Evolutionary conservation across 2,797 vertebrate genomes (phyloP), one percentile per base, ranked within the genome.

Genomic region (Parauchenoglanis punctatus): DNA sequence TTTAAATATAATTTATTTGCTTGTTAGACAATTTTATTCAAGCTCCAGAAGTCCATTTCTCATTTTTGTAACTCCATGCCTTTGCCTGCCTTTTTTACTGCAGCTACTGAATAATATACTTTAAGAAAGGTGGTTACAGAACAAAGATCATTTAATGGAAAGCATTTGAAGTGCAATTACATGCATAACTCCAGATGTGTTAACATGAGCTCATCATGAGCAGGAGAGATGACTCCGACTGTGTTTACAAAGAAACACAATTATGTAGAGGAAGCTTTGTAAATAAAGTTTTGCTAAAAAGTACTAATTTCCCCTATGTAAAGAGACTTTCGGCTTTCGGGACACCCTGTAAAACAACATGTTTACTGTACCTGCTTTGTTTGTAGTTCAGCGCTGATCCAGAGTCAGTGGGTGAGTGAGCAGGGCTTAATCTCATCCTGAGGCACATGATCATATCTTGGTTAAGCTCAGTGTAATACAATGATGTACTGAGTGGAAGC

Each of bases 341-440:
- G 46, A 49, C 46, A 49, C 46, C 46, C 46, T 8, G 46, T 49
- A 44, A 20, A 80, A n/a, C 18, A 58, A 78, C 52, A 13, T 80
- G 31, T 31, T 31, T 68, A 68, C 63, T 83, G 46, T 52, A 83
- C 81, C 81, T 83, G 81, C 63, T 83, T 68, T 44, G 63, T 54
- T 20, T 83, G 63, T 52, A 83, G 63, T 31, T 68, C 10, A 3
- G n/a, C 28, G 4, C n/a, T 54, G 81, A 23, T 67, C 81, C 28
- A 10, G n/a, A 68, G 63, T 54, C 46, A 20, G 59, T 31, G 2
- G n/a, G 46, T 68, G 59, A 52, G 44, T 54, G 63, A 4, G 18
- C 28, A 3, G 63, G 81, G 63, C 46, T 52, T 31, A 49, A 68
- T 11, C 25, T 83, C 81, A 83, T 68, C 81, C 81, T 83, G n/a